A percentile compares a stretch with the other conserved stretches of the same genome.
Conservation (phyloP, 1,140 invertebrate species). For the Habropoda laboriosa region DNA sequence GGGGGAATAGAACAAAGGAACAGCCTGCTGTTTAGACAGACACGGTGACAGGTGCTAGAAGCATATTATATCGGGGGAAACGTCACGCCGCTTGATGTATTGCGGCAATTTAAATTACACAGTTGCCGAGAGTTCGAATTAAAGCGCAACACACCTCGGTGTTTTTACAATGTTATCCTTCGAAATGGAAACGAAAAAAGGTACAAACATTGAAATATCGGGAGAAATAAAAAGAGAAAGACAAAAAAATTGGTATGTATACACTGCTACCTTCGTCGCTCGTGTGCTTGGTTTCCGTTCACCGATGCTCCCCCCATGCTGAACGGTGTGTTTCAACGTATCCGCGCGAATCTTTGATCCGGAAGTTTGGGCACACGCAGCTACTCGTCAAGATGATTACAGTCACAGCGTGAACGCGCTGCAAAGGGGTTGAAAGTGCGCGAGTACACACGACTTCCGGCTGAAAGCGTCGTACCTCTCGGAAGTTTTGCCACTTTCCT, state of each 20-base stretch:
- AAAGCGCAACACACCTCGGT: conserved; percentile 45
- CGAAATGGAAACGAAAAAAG: not conserved
- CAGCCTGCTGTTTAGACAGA: conserved; percentile 36
- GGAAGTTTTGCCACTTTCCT: conserved; percentile 14
- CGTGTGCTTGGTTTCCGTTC: not conserved
- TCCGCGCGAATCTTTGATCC: not conserved
- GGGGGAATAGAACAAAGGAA: conserved; percentile 36
- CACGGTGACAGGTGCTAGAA: conserved; percentile 39
- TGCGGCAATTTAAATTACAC: conserved; percentile 73
- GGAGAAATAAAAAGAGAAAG: not conserved
- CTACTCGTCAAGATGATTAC: not conserved
- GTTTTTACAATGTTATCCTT: not conserved
- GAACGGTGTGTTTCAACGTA: too few species aligned
- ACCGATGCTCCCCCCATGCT: not conserved
- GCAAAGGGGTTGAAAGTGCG: not conserved
- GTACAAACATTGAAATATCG: too few species aligned
- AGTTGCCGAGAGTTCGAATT: conserved; percentile 49
- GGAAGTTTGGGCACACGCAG: too few species aligned
- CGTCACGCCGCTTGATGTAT: conserved; percentile 69
- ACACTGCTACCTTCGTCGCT: too few species aligned
- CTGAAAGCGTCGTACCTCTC: conserved; percentile 1
- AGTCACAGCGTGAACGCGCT: not conserved
- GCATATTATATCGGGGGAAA: conserved; percentile 61
- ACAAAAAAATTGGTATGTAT: too few species aligned
- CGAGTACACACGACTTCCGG: conserved; percentile 2